Evolutionary conservation across 2,797 vertebrate genomes (phyloP).

Genomic region (Hyperoplus immaculatus): DNA sequence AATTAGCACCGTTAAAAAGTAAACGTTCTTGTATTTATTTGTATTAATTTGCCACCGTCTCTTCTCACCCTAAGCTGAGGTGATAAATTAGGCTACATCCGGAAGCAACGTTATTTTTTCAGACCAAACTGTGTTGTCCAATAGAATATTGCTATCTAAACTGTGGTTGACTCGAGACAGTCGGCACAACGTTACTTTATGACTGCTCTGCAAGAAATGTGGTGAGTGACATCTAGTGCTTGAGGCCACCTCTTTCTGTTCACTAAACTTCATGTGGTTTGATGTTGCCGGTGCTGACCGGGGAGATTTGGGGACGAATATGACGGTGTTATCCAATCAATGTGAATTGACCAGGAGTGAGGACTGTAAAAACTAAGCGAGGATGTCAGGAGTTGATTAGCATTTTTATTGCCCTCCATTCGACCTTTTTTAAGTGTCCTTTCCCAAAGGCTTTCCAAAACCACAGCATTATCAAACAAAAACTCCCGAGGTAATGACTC

Average conservation of each 20-base stretch:
- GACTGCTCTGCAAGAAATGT: conserved; percentile 20
- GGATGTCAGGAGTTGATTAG: conserved; percentile 29
- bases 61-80: not conserved
- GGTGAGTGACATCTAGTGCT: conserved; percentile 7
- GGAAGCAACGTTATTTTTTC: not conserved
- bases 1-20: not conserved
- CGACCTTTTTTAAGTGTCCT: conserved; percentile 34
- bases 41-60: not conserved
- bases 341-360: not conserved
- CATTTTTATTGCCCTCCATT: conserved; percentile 35
- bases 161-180: not conserved
- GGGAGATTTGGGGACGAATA: not conserved
- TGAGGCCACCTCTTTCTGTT: conserved; percentile 25
- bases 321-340: not conserved
- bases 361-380: not conserved
- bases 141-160: not conserved
- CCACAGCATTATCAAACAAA: conserved; percentile 10
- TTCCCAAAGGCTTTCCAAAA: conserved; percentile 30
- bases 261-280: not conserved
- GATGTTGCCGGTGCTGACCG: not conserved
- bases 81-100: not conserved
- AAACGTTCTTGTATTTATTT: not conserved
- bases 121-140: no score
- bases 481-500: not conserved
- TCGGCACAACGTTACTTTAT: conserved; percentile 18